A percentile compares a stretch with the other conserved stretches of the same genome.
Conservation (phyloP, 2,888 invertebrate species). For the Lithophane leautieri region DNA sequence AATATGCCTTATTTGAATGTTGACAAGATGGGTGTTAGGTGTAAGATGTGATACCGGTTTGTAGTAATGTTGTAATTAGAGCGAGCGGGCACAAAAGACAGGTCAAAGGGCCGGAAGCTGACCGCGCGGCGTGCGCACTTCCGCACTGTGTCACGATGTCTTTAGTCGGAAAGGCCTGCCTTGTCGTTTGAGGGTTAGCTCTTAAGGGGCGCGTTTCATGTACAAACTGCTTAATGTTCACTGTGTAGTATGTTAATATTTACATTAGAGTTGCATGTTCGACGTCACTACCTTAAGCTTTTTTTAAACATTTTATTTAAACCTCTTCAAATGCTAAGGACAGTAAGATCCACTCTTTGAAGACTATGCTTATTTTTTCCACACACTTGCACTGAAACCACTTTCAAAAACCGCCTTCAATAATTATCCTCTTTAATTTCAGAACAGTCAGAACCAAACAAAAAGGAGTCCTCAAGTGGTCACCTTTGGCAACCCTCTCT, state of each 20-base stretch:
- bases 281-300: not conserved
- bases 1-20: conserved; percentile 64
- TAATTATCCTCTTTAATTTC: conserved; percentile 11
- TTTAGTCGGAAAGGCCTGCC: conserved; percentile 78
- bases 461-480: conserved; percentile 44
- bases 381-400: not conserved
- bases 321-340: not conserved
- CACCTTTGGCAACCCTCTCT: conserved; percentile 54
- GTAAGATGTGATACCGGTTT: conserved; percentile 53
- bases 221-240: conserved; percentile 39
- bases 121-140: conserved; percentile 84
- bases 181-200: conserved; percentile 72
- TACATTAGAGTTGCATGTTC: not conserved
- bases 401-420: not conserved
- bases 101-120: conserved; percentile 89
- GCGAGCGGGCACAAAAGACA: conserved; percentile 77
- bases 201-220: conserved; percentile 59
- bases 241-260: conserved; percentile 23
- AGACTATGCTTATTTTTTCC: not conserved
- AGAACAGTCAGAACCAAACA: not conserved
- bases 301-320: not conserved
- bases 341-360: not conserved
- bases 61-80: conserved; percentile 82
- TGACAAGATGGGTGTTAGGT: conserved; percentile 56
- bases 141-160: conserved; percentile 81